Conservation (phyloP, 1,140 invertebrate genomes). For the Lysiphlebus fabarum region DNA sequence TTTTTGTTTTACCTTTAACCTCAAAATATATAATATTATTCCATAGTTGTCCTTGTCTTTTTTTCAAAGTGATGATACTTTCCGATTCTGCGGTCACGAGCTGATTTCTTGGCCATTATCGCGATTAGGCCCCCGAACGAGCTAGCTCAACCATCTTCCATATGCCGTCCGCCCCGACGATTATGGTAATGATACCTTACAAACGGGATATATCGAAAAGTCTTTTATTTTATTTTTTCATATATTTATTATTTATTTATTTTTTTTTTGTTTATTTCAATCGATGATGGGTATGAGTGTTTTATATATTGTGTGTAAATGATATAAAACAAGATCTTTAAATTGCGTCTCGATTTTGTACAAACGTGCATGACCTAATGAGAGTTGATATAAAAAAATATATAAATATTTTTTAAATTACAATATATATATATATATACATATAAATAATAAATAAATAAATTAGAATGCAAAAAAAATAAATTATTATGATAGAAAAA, state of each 20-base stretch:
- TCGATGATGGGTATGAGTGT: too few relatives aligned
- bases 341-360: too few relatives aligned
- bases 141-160: conserved; percentile 27
- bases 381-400: too few relatives aligned
- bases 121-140: conserved; percentile 44
- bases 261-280: conserved; percentile 1
- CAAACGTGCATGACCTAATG: too few relatives aligned
- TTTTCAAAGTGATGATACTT: conserved; percentile 41
- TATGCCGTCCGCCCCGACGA: conserved; percentile 36
- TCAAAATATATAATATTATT: conserved; percentile 14
- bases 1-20: conserved; percentile 1
- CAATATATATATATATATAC: too few relatives aligned
- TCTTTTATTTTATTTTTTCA: conserved; percentile 5
- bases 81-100: conserved; percentile 51
- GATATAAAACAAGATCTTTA: too few relatives aligned
- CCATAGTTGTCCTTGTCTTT: conserved; percentile 13
- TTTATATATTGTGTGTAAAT: background rate
- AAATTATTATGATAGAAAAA: too few relatives aligned
- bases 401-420: too few relatives aligned
- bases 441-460: too few relatives aligned
- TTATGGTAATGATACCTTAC: conserved; percentile 53
- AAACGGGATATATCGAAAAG: conserved; percentile 43
- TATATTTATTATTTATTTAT: background rate
- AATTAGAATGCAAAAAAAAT: too few relatives aligned
- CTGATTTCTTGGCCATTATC: conserved; percentile 44